Evolutionary conservation across 2,888 invertebrate genomes (phyloP).

Genomic region (Loripinus fragilis): DNA sequence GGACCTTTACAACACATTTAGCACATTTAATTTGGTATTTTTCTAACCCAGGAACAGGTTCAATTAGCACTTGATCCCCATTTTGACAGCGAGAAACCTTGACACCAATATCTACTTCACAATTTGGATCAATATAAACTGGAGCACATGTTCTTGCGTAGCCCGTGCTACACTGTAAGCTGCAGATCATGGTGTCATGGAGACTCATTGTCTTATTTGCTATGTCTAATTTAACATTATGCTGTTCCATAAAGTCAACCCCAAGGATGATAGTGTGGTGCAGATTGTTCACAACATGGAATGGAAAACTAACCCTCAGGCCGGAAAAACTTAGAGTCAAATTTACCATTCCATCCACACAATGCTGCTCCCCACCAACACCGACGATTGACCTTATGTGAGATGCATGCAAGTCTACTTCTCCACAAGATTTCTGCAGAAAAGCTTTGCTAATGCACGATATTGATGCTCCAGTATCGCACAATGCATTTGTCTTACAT

Average conservation of each 20-base stretch:
- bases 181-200: neutral
- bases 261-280: neutral
- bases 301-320: neutral
- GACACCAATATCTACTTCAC: neutral
- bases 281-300: neutral
- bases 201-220: neutral
- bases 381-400: neutral
- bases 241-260: neutral
- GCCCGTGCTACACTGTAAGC: neutral
- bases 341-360: neutral
- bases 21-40: neutral
- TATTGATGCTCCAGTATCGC: slow-evolving; percentile 34
- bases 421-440: neutral
- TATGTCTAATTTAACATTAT: too few species aligned
- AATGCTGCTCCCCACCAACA: neutral
- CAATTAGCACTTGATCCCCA: neutral
- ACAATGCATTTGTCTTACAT: slow-evolving; percentile 27
- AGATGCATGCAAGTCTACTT: neutral
- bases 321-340: neutral
- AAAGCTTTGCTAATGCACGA: slow-evolving; percentile 33
- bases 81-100: neutral
- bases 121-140: neutral
- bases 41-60: neutral
- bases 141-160: neutral
- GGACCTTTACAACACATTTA: neutral